These are phyloP conservation scores for Erebia palarica DNA, from an alignment of 2,888 invertebrate species.

Conservation along the genomic window DNA sequence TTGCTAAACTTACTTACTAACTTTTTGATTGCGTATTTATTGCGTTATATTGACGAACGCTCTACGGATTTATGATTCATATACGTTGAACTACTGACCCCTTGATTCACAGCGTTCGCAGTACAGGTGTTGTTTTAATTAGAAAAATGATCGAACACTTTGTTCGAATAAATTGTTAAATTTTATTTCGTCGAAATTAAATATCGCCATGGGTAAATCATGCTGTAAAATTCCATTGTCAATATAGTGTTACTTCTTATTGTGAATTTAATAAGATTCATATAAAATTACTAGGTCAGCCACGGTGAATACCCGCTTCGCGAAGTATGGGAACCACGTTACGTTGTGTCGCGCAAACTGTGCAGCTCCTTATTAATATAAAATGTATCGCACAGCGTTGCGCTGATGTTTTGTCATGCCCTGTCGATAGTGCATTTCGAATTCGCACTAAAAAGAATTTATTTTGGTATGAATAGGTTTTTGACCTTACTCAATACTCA, in stretches of 20 bases:
- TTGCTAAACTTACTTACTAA: no score
- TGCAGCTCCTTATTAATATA: no score
- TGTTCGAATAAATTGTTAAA: slow-evolving; percentile 7
- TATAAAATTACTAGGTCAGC: no score
- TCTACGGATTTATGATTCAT: slow-evolving; percentile 40
- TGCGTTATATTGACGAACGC: slow-evolving; percentile 28
- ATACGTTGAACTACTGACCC: slow-evolving; percentile 59
- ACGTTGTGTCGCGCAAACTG: no score
- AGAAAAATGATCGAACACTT: slow-evolving; percentile 23
- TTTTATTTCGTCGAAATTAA: slow-evolving; percentile 30
- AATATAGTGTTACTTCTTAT: not conserved
- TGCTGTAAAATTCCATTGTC: slow-evolving; percentile 14
- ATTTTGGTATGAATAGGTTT: no score
- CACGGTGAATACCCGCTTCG: no score
- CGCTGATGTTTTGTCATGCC: no score
- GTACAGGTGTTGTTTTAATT: slow-evolving; percentile 31
- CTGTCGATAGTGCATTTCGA: no score
- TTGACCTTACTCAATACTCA: no score
- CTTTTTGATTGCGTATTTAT: slow-evolving; percentile 9
- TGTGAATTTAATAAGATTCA: not conserved
- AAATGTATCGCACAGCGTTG: no score
- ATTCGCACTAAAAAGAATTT: no score
- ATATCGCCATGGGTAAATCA: slow-evolving; percentile 28
- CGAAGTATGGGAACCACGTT: no score
- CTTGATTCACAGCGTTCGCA: slow-evolving; percentile 33